Conservation (phyloP, 1,140 invertebrate genomes). For the Delia radicum region DNA sequence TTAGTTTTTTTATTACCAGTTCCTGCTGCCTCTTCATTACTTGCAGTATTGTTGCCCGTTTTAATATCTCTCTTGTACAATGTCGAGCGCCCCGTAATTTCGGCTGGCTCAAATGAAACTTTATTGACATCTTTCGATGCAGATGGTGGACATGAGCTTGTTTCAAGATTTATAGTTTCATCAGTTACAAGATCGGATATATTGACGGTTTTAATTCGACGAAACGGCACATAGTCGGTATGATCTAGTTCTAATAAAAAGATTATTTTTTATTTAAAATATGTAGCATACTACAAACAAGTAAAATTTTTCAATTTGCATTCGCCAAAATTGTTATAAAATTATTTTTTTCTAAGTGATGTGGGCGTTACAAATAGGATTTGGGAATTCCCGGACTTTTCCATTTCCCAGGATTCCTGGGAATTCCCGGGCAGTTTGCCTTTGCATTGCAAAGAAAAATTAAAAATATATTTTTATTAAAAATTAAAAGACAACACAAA, state of each 20-base stretch:
- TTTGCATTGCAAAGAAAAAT: no score
- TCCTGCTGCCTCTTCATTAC: neutral
- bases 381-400: no score
- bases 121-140: constrained; percentile 33
- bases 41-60: constrained; percentile 3
- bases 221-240: constrained; percentile 30
- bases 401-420: no score
- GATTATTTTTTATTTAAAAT: no score
- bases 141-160: constrained; percentile 33
- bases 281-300: no score
- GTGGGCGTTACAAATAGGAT: no score
- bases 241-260: constrained; percentile 19
- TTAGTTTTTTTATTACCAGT: neutral
- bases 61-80: constrained; percentile 29
- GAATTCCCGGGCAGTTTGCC: no score
- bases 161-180: constrained; percentile 47
- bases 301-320: no score
- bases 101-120: constrained; percentile 46
- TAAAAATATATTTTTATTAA: no score
- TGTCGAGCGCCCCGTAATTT: constrained; percentile 50
- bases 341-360: no score
- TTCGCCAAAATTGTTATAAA: no score
- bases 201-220: constrained; percentile 34
- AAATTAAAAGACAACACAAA: no score
- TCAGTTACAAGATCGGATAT: constrained; percentile 47